Evolutionary conservation across 2,113 vertebrate species (phyloP).

Genomic region (Puma concolor): DNA sequence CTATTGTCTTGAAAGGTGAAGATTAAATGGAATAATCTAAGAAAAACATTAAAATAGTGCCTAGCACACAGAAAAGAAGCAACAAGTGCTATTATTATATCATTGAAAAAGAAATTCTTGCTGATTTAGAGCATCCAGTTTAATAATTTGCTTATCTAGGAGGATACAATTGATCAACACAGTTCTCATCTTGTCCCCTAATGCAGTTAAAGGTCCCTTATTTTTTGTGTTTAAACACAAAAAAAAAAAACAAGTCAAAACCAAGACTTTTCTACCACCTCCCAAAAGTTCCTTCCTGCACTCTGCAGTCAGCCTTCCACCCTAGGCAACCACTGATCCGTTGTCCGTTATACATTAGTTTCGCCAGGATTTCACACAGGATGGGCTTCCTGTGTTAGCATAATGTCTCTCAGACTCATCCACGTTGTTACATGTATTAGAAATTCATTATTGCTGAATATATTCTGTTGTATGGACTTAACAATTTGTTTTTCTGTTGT

Average conservation of each 20-base stretch:
- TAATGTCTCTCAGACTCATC: not conserved
- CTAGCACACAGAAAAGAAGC: not conserved
- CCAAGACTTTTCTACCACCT: not conserved
- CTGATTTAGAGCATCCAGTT: not conserved
- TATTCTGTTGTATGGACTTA: not conserved
- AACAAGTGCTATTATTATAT: not conserved
- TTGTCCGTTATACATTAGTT: not conserved
- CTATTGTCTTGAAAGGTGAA: not conserved
- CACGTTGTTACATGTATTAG: not conserved
- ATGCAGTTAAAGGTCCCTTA: not conserved
- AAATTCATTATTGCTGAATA: not conserved
- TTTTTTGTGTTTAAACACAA: not conserved
- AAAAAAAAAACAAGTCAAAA: not conserved
- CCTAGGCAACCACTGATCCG: not conserved
- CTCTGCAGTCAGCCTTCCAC: not conserved
- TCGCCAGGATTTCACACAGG: not conserved
- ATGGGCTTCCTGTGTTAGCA: not conserved
- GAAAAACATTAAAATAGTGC: not conserved
- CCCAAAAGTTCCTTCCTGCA: not conserved
- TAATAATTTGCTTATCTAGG: not conserved
- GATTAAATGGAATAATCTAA: constrained; percentile 6
- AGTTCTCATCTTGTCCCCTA: not conserved
- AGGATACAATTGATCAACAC: not conserved
- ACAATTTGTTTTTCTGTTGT: not conserved
- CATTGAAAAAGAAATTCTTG: not conserved